Evolutionary conservation across 2,113 vertebrate genomes (phyloP).

Genomic region (Carollia perspicillata): DNA sequence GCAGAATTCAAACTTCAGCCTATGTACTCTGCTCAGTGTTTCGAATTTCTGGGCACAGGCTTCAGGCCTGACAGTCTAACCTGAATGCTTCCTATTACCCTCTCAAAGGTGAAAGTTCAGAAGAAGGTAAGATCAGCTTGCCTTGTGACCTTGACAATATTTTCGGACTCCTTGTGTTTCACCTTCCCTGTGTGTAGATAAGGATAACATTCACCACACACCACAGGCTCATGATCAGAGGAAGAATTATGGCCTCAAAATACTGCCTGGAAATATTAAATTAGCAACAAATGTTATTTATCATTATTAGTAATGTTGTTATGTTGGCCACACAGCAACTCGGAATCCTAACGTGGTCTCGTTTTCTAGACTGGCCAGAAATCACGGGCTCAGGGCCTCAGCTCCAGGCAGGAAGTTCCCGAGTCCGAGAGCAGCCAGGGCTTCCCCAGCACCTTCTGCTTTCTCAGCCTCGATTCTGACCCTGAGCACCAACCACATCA

Average conservation of each 20-base stretch:
- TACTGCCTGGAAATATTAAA: not conserved
- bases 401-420: not conserved
- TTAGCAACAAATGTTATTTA: not conserved
- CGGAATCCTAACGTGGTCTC: not conserved
- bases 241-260: not conserved
- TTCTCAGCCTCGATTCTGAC: not conserved
- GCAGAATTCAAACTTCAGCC: not conserved
- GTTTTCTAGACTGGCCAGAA: not conserved
- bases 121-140: not conserved
- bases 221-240: not conserved
- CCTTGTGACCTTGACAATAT: no score
- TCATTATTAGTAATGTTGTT: not conserved
- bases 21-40: not conserved
- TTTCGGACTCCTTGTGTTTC: not conserved
- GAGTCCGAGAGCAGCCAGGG: rapidly evolving
- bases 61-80: not conserved
- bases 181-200: not conserved
- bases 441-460: not conserved
- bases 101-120: not conserved
- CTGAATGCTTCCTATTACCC: not conserved
- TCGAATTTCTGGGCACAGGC: not conserved
- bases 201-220: not conserved
- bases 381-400: not conserved
- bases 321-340: not conserved
- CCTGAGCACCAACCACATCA: no score